Base-by-base conservation (phyloP, 2,888 invertebrate genomes). In the Smittia aterrima region DNA sequence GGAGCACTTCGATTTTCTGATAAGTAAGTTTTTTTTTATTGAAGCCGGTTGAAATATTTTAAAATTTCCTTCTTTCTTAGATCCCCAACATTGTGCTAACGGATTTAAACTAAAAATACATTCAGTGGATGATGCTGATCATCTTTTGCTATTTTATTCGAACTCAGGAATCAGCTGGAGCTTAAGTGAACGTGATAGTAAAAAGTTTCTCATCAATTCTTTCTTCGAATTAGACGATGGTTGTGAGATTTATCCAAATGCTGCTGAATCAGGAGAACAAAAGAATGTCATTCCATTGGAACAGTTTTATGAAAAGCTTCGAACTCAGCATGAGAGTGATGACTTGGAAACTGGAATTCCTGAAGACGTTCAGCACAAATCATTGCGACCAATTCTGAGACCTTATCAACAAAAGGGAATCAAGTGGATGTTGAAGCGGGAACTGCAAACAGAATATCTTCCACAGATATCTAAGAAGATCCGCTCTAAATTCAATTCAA, bases 381-480 rank as follows among this genome's bases (percentile, higher is more conserved):
- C 40, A 0, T 80, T 89, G 58, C 82, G 83, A 73, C 89, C 90
- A 0, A 79, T 77, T 41, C 80, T 92, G 13, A 81, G 91, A 72
- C 84, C 84, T 1, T 92, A 91, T 79, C 92, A 92, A 80, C 79
- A 82, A 75, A 81, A 85, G 66, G 89, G 90, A 25, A 88, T 92
- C 0, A 79, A 80, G 41, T 92, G 92, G 92, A 89, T 92, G 88
- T 77, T 91, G 1, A 77, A 82, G 9, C 84, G 86, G 72, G 92
- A 92, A 80, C 78, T 78, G 41, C 18, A 75, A 47, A 11, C 47
- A 11, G 75, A 76, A 11, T 72, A 75, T 66, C 24, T 75, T 32
- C 47, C 70, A 9, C 6, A 58, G 6, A 74, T 74, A 41, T 76
- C 64, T 66, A 58, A 73, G 1, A 32, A 70, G 58, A 62, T 72